phyloP scores from a whole-genome alignment of 2,797 vertebrate genomes.

The Myripristis jacobus region DNA sequence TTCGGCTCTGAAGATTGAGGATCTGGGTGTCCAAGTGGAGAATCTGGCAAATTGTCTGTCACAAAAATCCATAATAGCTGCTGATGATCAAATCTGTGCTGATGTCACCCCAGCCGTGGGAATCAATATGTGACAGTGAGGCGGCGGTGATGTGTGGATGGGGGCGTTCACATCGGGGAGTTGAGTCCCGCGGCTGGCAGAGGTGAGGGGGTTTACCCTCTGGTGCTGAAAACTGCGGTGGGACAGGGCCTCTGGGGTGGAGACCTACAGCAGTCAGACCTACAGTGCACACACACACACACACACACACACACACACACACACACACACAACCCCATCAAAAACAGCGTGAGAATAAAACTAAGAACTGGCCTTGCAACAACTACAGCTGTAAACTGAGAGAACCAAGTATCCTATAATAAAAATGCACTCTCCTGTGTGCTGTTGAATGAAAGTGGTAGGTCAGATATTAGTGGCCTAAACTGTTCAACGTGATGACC shows the following conservation, averaged over 20 bases:
- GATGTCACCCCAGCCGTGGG: constrained; percentile 19
- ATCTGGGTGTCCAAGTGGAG: constrained; percentile 1
- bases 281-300: too few relatives aligned
- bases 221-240: constrained; percentile 17
- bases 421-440: neutral
- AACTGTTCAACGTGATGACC: neutral
- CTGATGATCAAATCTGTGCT: constrained; percentile 30
- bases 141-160: constrained; percentile 3
- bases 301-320: too few relatives aligned
- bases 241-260: constrained; percentile 6
- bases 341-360: neutral
- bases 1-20: neutral
- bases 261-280: constrained; percentile 34
- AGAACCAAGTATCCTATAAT: neutral
- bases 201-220: constrained; percentile 21
- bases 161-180: constrained; percentile 2
- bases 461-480: neutral
- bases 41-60: constrained; percentile 11
- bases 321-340: neutral
- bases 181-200: constrained; percentile 16
- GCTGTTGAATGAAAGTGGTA: neutral
- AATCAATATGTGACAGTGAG: constrained; percentile 23
- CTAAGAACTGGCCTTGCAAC: neutral
- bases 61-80: constrained; percentile 25
- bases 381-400: neutral